phyloP scores from a whole-genome alignment of 2,113 vertebrate genomes.

The Orientallactaga bullata region DNA sequence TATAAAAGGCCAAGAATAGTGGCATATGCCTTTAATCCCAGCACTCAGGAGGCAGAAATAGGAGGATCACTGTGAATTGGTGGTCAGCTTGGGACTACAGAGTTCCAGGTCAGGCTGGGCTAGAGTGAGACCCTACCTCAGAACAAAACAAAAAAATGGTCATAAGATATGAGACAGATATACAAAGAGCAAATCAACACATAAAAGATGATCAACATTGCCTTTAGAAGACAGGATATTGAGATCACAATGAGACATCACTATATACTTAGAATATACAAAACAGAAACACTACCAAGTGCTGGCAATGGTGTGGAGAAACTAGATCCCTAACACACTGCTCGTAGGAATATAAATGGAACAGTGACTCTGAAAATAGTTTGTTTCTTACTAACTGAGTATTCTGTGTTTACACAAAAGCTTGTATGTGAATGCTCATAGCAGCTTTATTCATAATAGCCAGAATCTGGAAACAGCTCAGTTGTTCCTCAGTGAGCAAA shows the following conservation, averaged over 20 bases:
- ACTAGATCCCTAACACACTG: neutral
- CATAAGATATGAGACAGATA: neutral
- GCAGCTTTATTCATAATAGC: slow-evolving; percentile 17
- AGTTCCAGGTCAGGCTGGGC: too few relatives aligned
- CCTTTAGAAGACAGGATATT: slow-evolving; percentile 24
- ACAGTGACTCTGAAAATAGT: slow-evolving; percentile 18
- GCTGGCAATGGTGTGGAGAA: neutral
- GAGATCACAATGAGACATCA: slow-evolving; percentile 9
- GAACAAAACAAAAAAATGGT: neutral
- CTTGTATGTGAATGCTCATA: neutral
- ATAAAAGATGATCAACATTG: slow-evolving; percentile 24
- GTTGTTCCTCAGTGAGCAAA: slow-evolving; percentile 2
- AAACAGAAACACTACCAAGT: slow-evolving; percentile 53
- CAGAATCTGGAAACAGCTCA: slow-evolving; percentile 24
- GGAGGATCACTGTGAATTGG: too few relatives aligned
- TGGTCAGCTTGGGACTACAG: too few relatives aligned
- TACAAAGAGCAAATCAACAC: neutral
- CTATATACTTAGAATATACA: neutral
- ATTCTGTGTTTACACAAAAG: slow-evolving; percentile 2
- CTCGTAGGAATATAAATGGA: slow-evolving; percentile 9
- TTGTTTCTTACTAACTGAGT: slow-evolving; percentile 38
- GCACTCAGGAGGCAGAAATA: too few relatives aligned
- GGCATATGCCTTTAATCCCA: too few relatives aligned
- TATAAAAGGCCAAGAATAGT: too few relatives aligned
- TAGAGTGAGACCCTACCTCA: too few relatives aligned